Evolutionary conservation across 2,113 vertebrate genomes (phyloP), one percentile per base, ranked within the genome.

Genomic region (Casuarius casuarius): DNA sequence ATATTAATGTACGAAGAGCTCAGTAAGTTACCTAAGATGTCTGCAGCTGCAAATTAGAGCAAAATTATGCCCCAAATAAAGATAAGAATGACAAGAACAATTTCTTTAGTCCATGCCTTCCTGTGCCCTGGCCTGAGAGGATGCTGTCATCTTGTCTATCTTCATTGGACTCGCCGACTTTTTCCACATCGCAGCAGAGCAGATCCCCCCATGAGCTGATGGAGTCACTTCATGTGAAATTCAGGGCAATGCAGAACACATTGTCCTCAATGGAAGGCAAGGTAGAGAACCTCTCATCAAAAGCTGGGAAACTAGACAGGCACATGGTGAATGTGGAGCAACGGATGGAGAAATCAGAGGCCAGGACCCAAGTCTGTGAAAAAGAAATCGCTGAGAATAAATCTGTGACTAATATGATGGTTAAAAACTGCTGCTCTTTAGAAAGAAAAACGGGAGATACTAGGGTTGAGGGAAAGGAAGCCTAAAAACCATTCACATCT

Each of bases 331-430:
- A 97, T 97, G 98, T 98, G 98, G 97, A 98, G 97, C 96, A 97
- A 98, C 97, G 97, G 97, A 98, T 98, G 98, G 97, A 98, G 98
- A 98, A 97, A 98, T 97, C 98, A 98, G 98, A 98, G 98, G 98
- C 97, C 98, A 97, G 98, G 97, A 98, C 97, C 97, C 98, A 98
- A 97, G 98, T 98, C 97, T 98, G 98, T 98, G 98, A 98, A 98
- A 98, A 98, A 98, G 98, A 98, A 98, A 98, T 98, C 97, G 97
- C 98, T 98, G 98, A 98, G 98, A 98, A 98, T 98, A 98, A 98
- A 98, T 98, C 97, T 98, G 98, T 97, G 96, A 97, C 98, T 98
- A 96, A 96, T 54, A 97, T 83, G 97, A 95, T 92, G 89, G 95
- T 98, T 97, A 87, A 97, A 96, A 97, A 96, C 92, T 97, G 96